These are phyloP conservation scores for Parazoanthus atlanticus DNA, from an alignment of 92 coral and sea anemone genomes.

Conservation along the genomic window DNA sequence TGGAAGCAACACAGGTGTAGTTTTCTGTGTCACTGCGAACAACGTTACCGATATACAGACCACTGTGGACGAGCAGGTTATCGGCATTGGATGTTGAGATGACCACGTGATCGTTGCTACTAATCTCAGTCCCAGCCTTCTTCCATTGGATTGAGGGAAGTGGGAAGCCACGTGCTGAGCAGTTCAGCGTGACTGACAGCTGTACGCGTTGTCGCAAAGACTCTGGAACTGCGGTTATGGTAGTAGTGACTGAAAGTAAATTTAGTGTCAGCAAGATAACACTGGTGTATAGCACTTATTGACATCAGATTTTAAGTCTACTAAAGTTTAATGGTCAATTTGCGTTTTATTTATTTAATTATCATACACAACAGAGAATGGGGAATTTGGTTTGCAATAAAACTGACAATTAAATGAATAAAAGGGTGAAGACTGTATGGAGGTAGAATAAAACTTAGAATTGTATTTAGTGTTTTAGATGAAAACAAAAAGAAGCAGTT, in stretches of 20 bases:
- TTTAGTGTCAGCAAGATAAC: conserved; percentile 29
- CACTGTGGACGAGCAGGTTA: conserved; percentile 5
- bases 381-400: no score
- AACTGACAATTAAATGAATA: no score
- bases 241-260: not conserved
- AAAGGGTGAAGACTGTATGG: no score
- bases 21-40: conserved; percentile 25
- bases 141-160: conserved; percentile 57
- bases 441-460: no score
- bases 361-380: not conserved
- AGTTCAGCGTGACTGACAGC: conserved; percentile 36
- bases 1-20: not conserved
- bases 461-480: no score
- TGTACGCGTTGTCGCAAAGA: not conserved
- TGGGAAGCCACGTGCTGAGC: conserved; percentile 63
- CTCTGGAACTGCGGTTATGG: not conserved
- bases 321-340: no score
- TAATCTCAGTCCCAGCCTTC: conserved; percentile 32
- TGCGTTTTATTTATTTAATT: no score
- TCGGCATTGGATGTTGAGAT: not conserved
- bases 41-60: conserved; percentile 13
- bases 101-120: not conserved
- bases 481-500: no score
- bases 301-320: not conserved
- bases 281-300: not conserved